Evolutionary conservation across 2,797 vertebrate species (phyloP).

Genomic region (Pitangus sulphuratus): DNA sequence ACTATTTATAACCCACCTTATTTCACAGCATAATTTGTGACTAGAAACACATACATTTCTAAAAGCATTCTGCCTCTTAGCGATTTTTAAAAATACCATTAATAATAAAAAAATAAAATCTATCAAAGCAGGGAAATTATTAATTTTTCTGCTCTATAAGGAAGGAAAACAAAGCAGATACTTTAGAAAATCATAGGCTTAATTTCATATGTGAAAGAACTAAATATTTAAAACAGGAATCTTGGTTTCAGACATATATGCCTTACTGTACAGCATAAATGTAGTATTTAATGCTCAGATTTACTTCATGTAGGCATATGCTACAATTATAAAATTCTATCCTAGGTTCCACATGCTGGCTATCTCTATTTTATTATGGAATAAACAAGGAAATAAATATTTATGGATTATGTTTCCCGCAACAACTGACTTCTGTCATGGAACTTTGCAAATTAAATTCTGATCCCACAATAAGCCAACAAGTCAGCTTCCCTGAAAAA

Average conservation of each 20-base stretch:
- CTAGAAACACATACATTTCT: background rate
- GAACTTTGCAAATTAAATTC: conserved; percentile 45
- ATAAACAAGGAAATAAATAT: conserved; percentile 31
- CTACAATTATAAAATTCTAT: background rate
- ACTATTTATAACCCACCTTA: background rate
- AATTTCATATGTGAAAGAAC: background rate
- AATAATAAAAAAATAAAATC: background rate
- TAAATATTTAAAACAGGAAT: background rate
- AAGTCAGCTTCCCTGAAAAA: conserved; percentile 36
- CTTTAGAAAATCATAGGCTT: background rate
- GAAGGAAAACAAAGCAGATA: background rate
- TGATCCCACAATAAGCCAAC: background rate
- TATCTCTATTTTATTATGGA: background rate
- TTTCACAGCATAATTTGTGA: background rate
- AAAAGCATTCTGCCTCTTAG: background rate
- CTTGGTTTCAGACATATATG: background rate
- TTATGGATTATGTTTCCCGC: conserved; percentile 24
- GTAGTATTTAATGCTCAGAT: background rate
- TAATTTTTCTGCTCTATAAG: background rate
- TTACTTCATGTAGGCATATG: background rate
- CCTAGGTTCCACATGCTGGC: background rate
- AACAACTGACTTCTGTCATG: conserved; percentile 1
- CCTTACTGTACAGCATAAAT: background rate
- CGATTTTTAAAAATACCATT: background rate
- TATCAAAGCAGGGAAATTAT: background rate